Evolutionary conservation across 2,113 vertebrate species (phyloP).

Genomic region (Acrocephalus arundinaceus): DNA sequence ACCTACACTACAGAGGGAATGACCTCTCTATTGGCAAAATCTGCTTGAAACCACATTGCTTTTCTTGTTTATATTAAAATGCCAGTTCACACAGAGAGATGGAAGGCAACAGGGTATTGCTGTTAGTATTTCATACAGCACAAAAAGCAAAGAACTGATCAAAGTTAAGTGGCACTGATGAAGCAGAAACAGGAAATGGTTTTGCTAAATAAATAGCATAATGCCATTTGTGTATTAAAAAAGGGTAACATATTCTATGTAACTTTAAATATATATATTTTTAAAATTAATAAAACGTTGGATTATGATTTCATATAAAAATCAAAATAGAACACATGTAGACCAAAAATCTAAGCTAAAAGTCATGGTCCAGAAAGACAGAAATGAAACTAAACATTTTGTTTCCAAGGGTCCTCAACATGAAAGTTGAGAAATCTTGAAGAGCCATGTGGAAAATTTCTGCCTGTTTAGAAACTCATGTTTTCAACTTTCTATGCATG

Average conservation of each 20-base stretch:
- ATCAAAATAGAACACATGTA: not conserved
- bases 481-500: not conserved
- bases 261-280: not conserved
- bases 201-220: not conserved
- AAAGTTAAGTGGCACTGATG: not conserved
- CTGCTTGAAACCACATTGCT: not conserved
- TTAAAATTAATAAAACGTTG: not conserved
- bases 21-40: not conserved
- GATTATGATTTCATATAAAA: not conserved
- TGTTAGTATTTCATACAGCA: not conserved
- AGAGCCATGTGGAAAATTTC: constrained; percentile 26
- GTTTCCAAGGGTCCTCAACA: not conserved
- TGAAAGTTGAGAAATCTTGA: not conserved
- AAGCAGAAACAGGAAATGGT: not conserved
- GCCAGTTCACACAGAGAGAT: not conserved
- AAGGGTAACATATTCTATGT: not conserved
- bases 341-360: not conserved
- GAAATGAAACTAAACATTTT: not conserved
- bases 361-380: not conserved
- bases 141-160: not conserved
- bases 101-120: not conserved
- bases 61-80: not conserved
- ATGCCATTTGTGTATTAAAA: not conserved
- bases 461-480: not conserved
- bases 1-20: not conserved